These are phyloP conservation scores for Zelostemma sp. DNA, from an alignment of 1,140 invertebrate genomes.

Conservation along the genomic window DNA sequence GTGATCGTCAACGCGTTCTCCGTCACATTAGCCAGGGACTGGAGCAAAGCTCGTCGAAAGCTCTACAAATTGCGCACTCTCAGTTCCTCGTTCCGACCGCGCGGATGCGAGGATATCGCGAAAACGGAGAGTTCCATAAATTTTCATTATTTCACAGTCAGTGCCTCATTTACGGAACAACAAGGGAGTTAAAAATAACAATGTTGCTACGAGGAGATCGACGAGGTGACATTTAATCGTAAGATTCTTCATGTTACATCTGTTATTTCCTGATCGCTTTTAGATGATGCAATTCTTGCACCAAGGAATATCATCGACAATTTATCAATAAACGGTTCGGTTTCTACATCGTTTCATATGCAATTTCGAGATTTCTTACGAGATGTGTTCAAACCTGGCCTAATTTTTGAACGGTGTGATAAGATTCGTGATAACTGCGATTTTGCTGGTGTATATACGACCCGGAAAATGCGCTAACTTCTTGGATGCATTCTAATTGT, in stretches of 20 bases:
- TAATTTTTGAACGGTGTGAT: no score
- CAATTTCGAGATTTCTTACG: no score
- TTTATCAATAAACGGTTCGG: no score
- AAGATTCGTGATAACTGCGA: no score
- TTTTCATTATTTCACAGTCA: slow-evolving; percentile 68
- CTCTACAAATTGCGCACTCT: slow-evolving; percentile 64
- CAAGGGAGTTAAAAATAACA: slow-evolving; percentile 47
- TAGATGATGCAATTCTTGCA: neutral
- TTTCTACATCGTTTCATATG: no score
- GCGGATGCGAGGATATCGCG: slow-evolving; percentile 33
- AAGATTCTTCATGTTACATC: neutral
- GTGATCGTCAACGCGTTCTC: slow-evolving; percentile 16
- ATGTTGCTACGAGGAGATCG: slow-evolving; percentile 16
- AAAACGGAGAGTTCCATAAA: slow-evolving; percentile 54
- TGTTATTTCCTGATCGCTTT: neutral
- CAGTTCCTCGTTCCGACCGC: slow-evolving; percentile 37
- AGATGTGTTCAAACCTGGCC: no score
- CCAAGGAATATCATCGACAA: neutral
- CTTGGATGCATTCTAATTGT: no score
- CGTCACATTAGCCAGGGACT: slow-evolving; percentile 14
- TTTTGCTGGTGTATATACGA: no score
- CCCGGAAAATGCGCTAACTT: no score
- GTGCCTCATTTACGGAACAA: slow-evolving; percentile 62
- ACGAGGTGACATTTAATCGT: neutral
- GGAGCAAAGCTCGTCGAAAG: slow-evolving; percentile 48